Percentiles rank a stretch among this genome's conserved stretches.
These are phyloP conservation scores for Echeneis naucrates DNA, from an alignment of 2,797 vertebrate genomes.

Conservation along the genomic window DNA sequence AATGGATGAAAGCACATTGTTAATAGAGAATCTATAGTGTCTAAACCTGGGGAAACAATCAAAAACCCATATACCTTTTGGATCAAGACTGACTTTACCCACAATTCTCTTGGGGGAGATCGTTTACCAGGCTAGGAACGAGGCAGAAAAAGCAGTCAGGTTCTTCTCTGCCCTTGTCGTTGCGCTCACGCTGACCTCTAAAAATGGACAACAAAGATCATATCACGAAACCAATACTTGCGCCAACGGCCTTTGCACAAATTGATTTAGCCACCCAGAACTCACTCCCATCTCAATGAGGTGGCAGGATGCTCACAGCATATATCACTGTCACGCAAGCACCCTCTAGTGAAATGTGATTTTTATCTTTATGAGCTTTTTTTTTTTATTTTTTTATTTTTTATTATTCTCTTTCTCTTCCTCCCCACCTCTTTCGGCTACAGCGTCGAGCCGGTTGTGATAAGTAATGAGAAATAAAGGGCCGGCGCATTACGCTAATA, in stretches of 20 bases:
- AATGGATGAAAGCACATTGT: slow-evolving; percentile 55
- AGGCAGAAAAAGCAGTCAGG: slow-evolving; percentile 62
- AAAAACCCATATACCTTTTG: slow-evolving; percentile 42
- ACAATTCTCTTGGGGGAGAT: slow-evolving; percentile 69
- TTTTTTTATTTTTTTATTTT: not conserved
- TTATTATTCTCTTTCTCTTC: too few relatives aligned
- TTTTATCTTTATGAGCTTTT: slow-evolving; percentile 80
- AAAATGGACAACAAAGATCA: slow-evolving; percentile 80
- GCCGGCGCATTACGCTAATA: slow-evolving; percentile 64
- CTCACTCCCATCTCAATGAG: slow-evolving; percentile 75
- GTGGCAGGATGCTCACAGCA: slow-evolving; percentile 73
- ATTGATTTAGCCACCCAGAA: slow-evolving; percentile 84
- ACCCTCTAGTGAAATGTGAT: slow-evolving; percentile 83
- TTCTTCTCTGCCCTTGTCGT: slow-evolving; percentile 72
- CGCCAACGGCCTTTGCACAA: slow-evolving; percentile 77
- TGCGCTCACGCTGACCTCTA: slow-evolving; percentile 74
- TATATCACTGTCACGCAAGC: slow-evolving; percentile 81
- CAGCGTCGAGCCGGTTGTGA: slow-evolving; percentile 64
- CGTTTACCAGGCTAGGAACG: slow-evolving; percentile 51
- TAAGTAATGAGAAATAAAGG: slow-evolving; percentile 74
- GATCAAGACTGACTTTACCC: slow-evolving; percentile 58
- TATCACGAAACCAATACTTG: slow-evolving; percentile 78
- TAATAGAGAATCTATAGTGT: slow-evolving; percentile 67
- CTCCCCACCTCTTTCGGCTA: slow-evolving; percentile 31
- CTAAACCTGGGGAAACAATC: slow-evolving; percentile 29